Evolutionary conservation across 2,797 vertebrate genomes (phyloP), one percentile per base, ranked within the genome.

Genomic region (Naso thynnoides): DNA sequence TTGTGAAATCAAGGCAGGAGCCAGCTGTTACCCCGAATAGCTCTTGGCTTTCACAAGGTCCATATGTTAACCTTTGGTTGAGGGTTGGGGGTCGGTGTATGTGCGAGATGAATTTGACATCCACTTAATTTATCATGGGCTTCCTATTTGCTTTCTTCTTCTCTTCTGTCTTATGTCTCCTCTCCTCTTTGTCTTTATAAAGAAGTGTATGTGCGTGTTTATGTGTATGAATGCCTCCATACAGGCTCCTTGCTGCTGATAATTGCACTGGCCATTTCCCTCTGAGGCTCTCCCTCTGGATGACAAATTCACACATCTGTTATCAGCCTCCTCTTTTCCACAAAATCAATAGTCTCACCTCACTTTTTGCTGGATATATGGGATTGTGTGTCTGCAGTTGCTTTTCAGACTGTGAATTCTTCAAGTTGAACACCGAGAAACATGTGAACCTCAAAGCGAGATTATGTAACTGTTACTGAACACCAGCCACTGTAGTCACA

Each of bases 271-370:
- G 84, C 85, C 66, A 74, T 89, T 90, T 89, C 78, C 82, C 87
- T 89, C 54, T 54, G 70, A 84, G 82, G 63, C 76, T 86, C 78
- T 84, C 66, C 63, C 76, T n/a, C n/a, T 23, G 27, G 83, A 90
- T 90, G 90, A 91, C 88, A 90, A 86, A 91, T 90, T 89, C 83
- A 75, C 86, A 88, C 86, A 88, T 89, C 86, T 54, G 65, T 85
- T 86, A 86, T 89, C 88, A 75, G 79, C 87, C 79, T 88, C 78
- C 63, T 85, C 81, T 85, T 88, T 88, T 70, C 71, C 84, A 86
- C 80, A 85, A 88, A 91, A 90, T 93, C 91, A 90, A 92, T 91
- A 88, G 75, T 69, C 68, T 82, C 67, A 77, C 50, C 71, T 81
- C 69, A 39, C 67, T 88, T 87, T 85, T 82, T 68, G 59, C 73